A percentile compares a stretch with the other conserved stretches of the same genome.
These are phyloP conservation scores for Athrips mouffetella DNA, from an alignment of 2,888 invertebrate species.

Conservation along the genomic window DNA sequence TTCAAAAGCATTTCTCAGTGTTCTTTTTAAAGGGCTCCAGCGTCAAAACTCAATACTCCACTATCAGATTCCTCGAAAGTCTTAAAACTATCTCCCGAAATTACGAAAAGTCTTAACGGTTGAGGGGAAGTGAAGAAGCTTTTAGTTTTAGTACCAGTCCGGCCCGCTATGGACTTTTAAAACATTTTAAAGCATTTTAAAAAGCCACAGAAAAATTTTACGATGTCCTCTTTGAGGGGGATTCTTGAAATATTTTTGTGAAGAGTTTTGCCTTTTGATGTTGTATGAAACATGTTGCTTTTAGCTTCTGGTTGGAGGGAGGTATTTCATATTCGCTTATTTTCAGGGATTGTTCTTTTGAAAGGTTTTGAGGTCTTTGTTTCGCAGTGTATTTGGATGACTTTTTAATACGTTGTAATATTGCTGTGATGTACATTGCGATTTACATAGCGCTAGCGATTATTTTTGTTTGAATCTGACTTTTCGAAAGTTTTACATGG, in stretches of 20 bases:
- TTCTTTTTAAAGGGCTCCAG: too few species aligned
- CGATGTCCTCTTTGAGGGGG: neutral
- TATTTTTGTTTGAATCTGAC: too few species aligned
- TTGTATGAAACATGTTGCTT: neutral
- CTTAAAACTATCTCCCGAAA: neutral
- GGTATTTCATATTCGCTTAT: neutral
- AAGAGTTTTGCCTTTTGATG: constrained; percentile 13
- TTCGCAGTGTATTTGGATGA: too few species aligned
- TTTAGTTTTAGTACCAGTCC: constrained; percentile 38
- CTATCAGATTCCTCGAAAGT: neutral
- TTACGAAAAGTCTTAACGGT: constrained; percentile 18
- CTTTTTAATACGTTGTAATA: too few species aligned
- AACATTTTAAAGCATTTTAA: constrained; percentile 21
- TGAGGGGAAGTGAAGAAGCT: constrained; percentile 29
- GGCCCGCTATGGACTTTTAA: constrained; percentile 26
- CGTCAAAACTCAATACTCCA: too few species aligned
- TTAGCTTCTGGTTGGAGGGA: neutral
- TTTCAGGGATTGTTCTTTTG: too few species aligned
- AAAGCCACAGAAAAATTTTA: constrained; percentile 21
- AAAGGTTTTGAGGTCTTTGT: too few species aligned
- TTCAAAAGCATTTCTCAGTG: too few species aligned
- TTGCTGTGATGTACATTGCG: too few species aligned
- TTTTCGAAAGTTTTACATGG: too few species aligned
- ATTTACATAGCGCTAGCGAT: too few species aligned
- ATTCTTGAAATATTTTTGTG: constrained; percentile 12